Conservation (phyloP, 2,113 vertebrate species). For the Origma solitaria region DNA sequence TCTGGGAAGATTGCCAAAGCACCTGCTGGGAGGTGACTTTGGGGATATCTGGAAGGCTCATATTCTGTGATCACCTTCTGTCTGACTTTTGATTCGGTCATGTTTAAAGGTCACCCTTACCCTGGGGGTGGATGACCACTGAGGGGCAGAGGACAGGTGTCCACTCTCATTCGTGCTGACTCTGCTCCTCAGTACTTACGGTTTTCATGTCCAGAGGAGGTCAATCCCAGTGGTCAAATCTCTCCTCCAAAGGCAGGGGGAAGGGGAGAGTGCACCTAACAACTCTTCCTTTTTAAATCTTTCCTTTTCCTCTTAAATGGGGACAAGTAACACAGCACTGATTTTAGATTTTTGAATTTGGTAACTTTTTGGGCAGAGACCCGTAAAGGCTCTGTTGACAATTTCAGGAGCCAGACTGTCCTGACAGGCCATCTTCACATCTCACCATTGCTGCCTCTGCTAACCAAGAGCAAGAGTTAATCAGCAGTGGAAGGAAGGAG, state of each 20-base stretch:
- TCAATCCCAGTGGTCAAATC: background rate
- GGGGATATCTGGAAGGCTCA: background rate
- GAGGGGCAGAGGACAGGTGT: background rate
- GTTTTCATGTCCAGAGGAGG: background rate
- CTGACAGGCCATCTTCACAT: background rate
- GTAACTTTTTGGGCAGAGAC: background rate
- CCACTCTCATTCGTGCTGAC: background rate
- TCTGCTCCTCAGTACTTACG: rapidly evolving
- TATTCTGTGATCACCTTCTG: background rate
- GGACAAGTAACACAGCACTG: background rate
- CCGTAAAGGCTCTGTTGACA: background rate
- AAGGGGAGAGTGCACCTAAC: background rate
- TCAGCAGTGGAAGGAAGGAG: background rate
- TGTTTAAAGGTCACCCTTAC: background rate
- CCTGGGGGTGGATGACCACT: background rate
- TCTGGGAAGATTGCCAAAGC: background rate
- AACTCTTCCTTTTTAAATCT: too few relatives aligned
- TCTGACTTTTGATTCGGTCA: background rate
- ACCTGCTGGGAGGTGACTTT: background rate
- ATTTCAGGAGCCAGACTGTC: background rate
- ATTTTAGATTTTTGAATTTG: background rate
- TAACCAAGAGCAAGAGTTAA: background rate
- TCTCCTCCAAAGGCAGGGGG: background rate
- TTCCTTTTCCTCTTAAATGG: background rate
- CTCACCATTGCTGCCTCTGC: background rate